Base-by-base conservation (phyloP, 2,797 vertebrate species). In the Sphenodon punctatus region DNA sequence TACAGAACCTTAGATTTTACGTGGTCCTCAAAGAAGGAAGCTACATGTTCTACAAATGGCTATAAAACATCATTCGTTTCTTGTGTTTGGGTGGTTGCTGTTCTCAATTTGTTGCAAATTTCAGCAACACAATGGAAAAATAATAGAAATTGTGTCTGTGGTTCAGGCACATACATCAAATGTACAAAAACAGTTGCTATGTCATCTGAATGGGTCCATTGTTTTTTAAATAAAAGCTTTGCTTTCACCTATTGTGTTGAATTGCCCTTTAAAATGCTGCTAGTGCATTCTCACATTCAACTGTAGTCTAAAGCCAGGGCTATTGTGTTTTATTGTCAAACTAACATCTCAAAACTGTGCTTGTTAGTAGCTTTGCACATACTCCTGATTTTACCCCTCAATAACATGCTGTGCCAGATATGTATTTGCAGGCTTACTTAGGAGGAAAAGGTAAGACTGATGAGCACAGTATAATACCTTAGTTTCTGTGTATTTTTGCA, bases 111-210 rank as follows among this genome's bases (percentile, higher is more conserved):
- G 20, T 67, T 83, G 51, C 46, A 74, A 69, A 66, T 75, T 65
- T 91, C 64, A 83, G 63, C 53, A 82, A 82, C n/a, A 71, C 51
- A 58, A 25, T 14, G 32, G 34, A 70, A 68, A 75, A 89, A 85
- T 69, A 89, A 78, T 75, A 77, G 78, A n/a, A 32, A 39, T 55
- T 70, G 43, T 88, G 81, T 53, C 25, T 2, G 1, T 72, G 90
- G 71, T 70, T 89, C 74, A 81, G 59, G 23, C 1, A 45, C 45
- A 68, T 67, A 80, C 80, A 87, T 71, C 82, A 75, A 89, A 78
- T 69, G 83, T 86, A 71, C 83, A 80, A 71, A 70, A 81, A 75
- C 60, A 89, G 75, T 56, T 76, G 41, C 60, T 72, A 3, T 46
- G 25, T 45, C 55, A 41, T 48, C 66, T 75, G 82, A 48, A 87